Evolutionary conservation across 1,140 invertebrate species (phyloP).

Genomic region (Ceratina japonica): DNA sequence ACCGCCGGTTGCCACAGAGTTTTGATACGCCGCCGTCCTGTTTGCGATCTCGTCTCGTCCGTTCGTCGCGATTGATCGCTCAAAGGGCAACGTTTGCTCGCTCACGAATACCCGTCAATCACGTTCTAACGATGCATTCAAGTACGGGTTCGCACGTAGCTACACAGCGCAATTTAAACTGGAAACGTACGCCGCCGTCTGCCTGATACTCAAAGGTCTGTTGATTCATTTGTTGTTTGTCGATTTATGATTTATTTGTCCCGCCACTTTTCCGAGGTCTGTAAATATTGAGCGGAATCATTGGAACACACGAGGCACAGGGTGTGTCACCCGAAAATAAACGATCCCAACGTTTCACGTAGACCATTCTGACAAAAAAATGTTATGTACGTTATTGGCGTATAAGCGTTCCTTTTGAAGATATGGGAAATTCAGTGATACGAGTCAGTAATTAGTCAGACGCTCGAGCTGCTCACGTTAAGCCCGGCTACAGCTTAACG

Average conservation of each 20-base stretch:
- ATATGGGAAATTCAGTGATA: no score
- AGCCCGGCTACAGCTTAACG: no score
- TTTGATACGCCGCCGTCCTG: constrained; percentile 43
- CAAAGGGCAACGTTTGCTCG: constrained; percentile 49
- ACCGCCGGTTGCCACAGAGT: neutral
- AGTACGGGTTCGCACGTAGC: constrained; percentile 32
- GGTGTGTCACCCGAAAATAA: neutral
- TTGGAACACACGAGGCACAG: no score
- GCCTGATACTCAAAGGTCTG: constrained; percentile 1
- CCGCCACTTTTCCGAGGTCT: neutral
- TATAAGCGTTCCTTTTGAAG: no score
- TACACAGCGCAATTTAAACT: constrained; percentile 18
- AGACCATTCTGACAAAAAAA: neutral
- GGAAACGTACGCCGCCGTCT: constrained; percentile 28
- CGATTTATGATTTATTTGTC: neutral
- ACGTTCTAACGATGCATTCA: constrained; percentile 46
- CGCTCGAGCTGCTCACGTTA: no score
- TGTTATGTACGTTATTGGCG: no score
- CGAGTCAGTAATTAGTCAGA: no score
- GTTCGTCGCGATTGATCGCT: constrained; percentile 49
- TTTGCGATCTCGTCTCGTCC: constrained; percentile 5
- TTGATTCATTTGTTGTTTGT: constrained; percentile 10
- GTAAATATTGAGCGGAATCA: neutral
- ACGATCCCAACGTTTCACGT: neutral
- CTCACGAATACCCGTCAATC: constrained; percentile 51